Evolutionary conservation across 2,888 invertebrate genomes (phyloP).

Genomic region (Pherbina coryleti): DNA sequence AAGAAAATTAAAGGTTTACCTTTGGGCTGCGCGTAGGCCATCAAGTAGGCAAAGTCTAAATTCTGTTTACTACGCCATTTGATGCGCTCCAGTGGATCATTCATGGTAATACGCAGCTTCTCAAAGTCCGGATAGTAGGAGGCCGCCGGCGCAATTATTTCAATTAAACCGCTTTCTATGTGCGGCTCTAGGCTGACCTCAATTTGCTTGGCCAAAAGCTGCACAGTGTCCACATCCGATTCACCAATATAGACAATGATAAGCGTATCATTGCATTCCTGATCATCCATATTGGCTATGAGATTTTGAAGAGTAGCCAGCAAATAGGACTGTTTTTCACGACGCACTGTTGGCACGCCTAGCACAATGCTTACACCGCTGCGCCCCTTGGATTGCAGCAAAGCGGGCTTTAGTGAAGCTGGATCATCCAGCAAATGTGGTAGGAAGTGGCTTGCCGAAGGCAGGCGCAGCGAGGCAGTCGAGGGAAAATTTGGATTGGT

Average conservation of each 20-base stretch:
- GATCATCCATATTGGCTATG: slow-evolving; percentile 80
- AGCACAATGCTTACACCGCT: slow-evolving; percentile 85
- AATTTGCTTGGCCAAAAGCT: slow-evolving; percentile 81
- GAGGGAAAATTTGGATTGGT: slow-evolving; percentile 65
- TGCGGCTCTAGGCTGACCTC: slow-evolving; percentile 82
- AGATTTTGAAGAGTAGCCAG: slow-evolving; percentile 87
- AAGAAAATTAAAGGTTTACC: slow-evolving; percentile 70
- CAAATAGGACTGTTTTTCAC: slow-evolving; percentile 90
- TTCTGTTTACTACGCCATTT: slow-evolving; percentile 96
- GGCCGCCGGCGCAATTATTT: slow-evolving; percentile 87
- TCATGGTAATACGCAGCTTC: slow-evolving; percentile 81
- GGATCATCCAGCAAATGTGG: slow-evolving; percentile 88
- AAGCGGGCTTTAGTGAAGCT: slow-evolving; percentile 82
- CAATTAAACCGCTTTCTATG: slow-evolving; percentile 84
- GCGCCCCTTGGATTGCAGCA: slow-evolving; percentile 80
- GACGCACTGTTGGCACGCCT: slow-evolving; percentile 87
- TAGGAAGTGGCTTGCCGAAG: slow-evolving; percentile 86
- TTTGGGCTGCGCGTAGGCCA: slow-evolving; percentile 91
- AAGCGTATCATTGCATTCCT: slow-evolving; percentile 81
- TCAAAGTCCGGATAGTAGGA: slow-evolving; percentile 91
- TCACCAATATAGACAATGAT: slow-evolving; percentile 92
- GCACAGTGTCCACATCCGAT: slow-evolving; percentile 82
- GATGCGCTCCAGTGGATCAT: slow-evolving; percentile 87
- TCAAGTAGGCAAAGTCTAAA: slow-evolving; percentile 91
- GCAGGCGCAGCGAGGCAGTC: slow-evolving; percentile 74